phyloP scores from a whole-genome alignment of 2,888 invertebrate genomes.

The Exephanes ischioxanthus region DNA sequence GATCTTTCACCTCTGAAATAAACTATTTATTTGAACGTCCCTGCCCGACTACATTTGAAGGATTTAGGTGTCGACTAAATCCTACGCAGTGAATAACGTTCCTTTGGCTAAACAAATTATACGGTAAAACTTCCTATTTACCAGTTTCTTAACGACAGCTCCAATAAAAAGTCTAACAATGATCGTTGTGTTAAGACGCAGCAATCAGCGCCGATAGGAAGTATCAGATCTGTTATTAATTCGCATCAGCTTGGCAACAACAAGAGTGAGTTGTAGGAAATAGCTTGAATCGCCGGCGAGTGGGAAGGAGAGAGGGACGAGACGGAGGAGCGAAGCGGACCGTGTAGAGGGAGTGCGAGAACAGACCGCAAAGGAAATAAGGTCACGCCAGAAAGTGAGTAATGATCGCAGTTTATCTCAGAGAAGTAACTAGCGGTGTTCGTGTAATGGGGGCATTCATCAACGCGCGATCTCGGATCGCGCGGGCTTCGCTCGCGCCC shows the following conservation, averaged over 20 bases:
- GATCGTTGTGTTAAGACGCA: slow-evolving; percentile 41
- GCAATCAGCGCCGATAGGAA: slow-evolving; percentile 72
- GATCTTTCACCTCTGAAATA: no score
- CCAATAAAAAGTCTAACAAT: neutral
- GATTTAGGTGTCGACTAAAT: no score
- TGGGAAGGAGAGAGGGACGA: slow-evolving; percentile 31
- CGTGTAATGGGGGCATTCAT: slow-evolving; percentile 84
- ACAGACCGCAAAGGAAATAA: slow-evolving; percentile 78
- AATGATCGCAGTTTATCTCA: slow-evolving; percentile 84
- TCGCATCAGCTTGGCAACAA: slow-evolving; percentile 77
- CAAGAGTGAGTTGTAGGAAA: slow-evolving; percentile 56
- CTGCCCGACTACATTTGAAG: no score
- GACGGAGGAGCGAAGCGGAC: slow-evolving; percentile 39
- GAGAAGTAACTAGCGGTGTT: slow-evolving; percentile 84
- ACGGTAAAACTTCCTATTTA: neutral
- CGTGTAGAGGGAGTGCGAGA: slow-evolving; percentile 65
- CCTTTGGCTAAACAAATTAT: neutral
- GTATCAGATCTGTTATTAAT: slow-evolving; percentile 80
- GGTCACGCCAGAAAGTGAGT: slow-evolving; percentile 84
- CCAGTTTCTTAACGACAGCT: neutral
- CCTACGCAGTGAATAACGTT: neutral
- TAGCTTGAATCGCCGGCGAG: slow-evolving; percentile 13
- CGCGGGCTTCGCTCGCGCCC: slow-evolving; percentile 69
- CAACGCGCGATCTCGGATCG: slow-evolving; percentile 82
- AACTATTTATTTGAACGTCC: no score